phyloP scores from a whole-genome alignment of 2,113 vertebrate genomes.

The Gallinago undulata region DNA sequence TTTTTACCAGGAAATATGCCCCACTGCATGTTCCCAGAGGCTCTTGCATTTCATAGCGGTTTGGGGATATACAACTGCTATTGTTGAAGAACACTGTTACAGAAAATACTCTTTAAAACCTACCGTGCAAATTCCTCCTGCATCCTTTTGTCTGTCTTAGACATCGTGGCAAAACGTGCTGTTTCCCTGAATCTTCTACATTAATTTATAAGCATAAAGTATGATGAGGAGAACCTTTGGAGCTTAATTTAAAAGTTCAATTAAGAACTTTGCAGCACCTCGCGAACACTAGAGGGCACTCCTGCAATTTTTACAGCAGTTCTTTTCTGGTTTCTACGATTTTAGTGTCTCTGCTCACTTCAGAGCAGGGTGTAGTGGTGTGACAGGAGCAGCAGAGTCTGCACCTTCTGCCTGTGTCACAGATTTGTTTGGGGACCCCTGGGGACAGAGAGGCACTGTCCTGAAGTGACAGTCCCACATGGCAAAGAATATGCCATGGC shows the following conservation, averaged over 20 bases:
- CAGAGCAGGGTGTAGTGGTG: neutral
- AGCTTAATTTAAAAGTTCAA: neutral
- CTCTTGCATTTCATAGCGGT: neutral
- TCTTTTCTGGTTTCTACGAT: fast-evolving
- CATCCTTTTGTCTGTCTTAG: neutral
- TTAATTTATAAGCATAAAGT: fast-evolving
- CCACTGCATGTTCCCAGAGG: neutral
- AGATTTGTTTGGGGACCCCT: neutral
- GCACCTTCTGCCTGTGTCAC: neutral
- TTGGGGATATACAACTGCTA: neutral
- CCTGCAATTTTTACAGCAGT: neutral
- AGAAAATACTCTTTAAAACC: neutral
- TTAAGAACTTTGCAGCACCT: neutral
- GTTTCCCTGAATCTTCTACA: neutral
- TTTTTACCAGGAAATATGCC: neutral
- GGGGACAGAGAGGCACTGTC: neutral
- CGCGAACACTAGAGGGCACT: constrained; percentile 6
- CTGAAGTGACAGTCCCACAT: neutral
- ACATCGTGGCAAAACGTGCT: neutral
- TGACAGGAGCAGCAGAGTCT: neutral
- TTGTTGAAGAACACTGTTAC: neutral
- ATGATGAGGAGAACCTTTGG: neutral
- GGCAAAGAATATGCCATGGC: neutral
- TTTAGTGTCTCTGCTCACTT: too few relatives aligned
- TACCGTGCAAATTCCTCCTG: neutral